Percentiles rank a stretch among this genome's conserved stretches.
phyloP scores from a whole-genome alignment of 2,797 vertebrate genomes.

The Trichosurus vulpecula region DNA sequence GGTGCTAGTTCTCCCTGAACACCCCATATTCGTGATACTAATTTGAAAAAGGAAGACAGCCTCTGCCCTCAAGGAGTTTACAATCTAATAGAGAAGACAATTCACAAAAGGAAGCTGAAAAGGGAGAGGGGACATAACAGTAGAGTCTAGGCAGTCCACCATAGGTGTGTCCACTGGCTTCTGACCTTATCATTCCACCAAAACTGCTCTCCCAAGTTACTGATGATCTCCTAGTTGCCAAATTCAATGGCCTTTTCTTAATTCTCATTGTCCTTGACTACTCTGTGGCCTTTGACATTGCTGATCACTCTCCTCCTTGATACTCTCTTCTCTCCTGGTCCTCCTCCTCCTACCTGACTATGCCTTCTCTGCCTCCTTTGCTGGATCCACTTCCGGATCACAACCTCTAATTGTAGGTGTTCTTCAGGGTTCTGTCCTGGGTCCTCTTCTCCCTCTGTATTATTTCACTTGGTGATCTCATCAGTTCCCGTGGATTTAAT shows the following conservation, averaged over 20 bases:
- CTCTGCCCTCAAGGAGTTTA: not conserved
- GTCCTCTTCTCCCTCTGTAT: not conserved
- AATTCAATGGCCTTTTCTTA: not conserved
- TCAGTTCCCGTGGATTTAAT: not conserved
- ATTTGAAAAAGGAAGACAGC: not conserved
- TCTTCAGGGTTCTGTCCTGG: not conserved
- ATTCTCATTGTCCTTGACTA: not conserved
- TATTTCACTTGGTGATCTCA: not conserved
- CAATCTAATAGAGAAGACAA: not conserved
- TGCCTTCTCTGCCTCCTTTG: not conserved
- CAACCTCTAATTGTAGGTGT: not conserved
- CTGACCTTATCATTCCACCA: not conserved
- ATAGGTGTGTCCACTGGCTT: not conserved
- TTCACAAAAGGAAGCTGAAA: not conserved
- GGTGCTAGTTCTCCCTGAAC: not conserved
- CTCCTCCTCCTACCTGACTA: not conserved
- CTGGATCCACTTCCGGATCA: not conserved
- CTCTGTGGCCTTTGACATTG: too few relatives aligned
- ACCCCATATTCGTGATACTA: not conserved
- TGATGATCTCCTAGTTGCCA: not conserved
- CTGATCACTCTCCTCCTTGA: not conserved
- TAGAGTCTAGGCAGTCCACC: not conserved
- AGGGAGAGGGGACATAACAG: not conserved
- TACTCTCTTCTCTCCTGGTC: not conserved
- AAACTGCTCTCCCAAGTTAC: not conserved